phyloP scores from a whole-genome alignment of 53 echinoderm and acorn worm species.

The Echinarachnius parma region DNA sequence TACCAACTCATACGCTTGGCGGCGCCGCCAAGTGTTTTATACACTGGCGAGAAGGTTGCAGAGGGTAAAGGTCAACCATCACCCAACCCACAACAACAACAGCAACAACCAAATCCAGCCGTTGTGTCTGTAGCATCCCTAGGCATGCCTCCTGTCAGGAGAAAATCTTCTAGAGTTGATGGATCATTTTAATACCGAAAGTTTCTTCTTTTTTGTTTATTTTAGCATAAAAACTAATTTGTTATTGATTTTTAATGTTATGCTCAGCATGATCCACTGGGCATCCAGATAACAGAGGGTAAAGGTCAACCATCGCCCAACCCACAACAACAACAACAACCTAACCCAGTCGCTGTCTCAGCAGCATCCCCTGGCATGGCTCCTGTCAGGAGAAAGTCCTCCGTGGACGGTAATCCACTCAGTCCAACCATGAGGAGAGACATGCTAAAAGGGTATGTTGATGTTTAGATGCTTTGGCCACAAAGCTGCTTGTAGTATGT shows the following conservation, averaged over 20 bases:
- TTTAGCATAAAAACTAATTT: background rate
- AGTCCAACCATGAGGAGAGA: conserved; percentile 71
- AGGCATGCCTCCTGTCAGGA: conserved; percentile 40
- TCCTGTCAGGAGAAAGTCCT: conserved; percentile 55
- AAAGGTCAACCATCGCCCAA: conserved; percentile 22
- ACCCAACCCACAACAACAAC: conserved; percentile 5
- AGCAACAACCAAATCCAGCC: conserved; percentile 31
- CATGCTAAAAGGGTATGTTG: conserved; percentile 76
- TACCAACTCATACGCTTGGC: no score
- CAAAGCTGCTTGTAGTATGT: no score
- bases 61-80: conserved; percentile 33
- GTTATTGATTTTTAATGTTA: conserved; percentile 8
- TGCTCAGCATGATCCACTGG: conserved; percentile 87
- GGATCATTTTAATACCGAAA: no score
- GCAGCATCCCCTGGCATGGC: conserved; percentile 34
- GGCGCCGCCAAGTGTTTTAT: no score
- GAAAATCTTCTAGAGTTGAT: conserved; percentile 66
- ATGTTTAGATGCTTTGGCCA: no score
- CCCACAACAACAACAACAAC: no score
- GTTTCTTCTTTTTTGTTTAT: background rate
- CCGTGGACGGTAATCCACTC: conserved; percentile 78
- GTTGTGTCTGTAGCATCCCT: conserved; percentile 33
- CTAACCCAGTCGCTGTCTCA: conserved; percentile 26
- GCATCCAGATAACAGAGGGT: conserved; percentile 67
- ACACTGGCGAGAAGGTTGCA: conserved; percentile 77